Evolutionary conservation across 2,888 invertebrate species (phyloP).

Genomic region (Spodoptera exigua): DNA sequence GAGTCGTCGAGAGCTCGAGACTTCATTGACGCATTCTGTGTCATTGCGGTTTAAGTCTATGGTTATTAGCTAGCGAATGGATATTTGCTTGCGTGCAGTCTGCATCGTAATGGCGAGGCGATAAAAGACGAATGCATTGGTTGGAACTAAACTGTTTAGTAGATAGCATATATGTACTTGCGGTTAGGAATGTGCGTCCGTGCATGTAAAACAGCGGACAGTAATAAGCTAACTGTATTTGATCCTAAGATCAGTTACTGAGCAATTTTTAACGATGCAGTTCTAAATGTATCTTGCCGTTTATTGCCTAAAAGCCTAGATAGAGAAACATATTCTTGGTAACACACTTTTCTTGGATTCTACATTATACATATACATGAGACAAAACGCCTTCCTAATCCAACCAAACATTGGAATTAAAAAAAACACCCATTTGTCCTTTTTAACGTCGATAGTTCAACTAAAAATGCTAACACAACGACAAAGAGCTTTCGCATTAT

Average conservation of each 20-base stretch:
- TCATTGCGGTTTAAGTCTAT: slow-evolving; percentile 20
- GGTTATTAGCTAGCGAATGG: slow-evolving; percentile 35
- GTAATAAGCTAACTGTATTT: slow-evolving; percentile 8
- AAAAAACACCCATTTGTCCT: slow-evolving; percentile 8
- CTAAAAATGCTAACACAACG: slow-evolving; percentile 24
- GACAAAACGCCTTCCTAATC: no score
- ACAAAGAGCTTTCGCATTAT: slow-evolving; percentile 29
- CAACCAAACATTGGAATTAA: slow-evolving; percentile 1
- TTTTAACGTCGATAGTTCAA: slow-evolving; percentile 16
- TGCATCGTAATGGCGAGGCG: slow-evolving; percentile 47
- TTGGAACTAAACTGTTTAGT: slow-evolving; percentile 34
- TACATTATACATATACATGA: no score
- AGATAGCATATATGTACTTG: slow-evolving; percentile 9
- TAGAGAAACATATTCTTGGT: no score
- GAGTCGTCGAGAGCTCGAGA: slow-evolving; percentile 12
- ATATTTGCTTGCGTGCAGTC: slow-evolving; percentile 37
- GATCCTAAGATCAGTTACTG: slow-evolving; percentile 10
- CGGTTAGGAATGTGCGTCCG: slow-evolving; percentile 28
- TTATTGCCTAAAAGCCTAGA: no score
- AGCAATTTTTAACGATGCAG: not conserved
- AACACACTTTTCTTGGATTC: no score
- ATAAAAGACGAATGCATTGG: slow-evolving; percentile 59
- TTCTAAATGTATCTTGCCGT: not conserved
- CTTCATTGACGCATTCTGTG: slow-evolving; percentile 42
- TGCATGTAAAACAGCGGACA: slow-evolving; percentile 21